Percentiles rank a stretch among this genome's conserved stretches.
Conservation (phyloP, 2,113 vertebrate genomes). For the Labeo catla region DNA sequence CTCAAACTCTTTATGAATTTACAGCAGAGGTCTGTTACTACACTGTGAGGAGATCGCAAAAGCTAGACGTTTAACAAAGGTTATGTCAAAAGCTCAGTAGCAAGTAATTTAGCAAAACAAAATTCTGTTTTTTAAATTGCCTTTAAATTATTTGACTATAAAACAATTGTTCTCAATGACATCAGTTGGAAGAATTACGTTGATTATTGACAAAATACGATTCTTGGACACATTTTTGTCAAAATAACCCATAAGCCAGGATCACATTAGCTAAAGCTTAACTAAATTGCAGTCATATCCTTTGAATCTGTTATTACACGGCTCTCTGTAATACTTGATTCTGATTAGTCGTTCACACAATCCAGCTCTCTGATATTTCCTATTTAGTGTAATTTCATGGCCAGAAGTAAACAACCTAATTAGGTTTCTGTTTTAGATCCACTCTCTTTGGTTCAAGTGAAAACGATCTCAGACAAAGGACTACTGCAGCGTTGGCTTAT, state of each 20-base stretch:
- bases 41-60: background rate
- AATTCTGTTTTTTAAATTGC: background rate
- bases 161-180: background rate
- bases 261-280: background rate
- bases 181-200: background rate
- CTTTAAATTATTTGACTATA: background rate
- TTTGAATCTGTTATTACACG: background rate
- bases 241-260: background rate
- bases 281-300: background rate
- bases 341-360: background rate
- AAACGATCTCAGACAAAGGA: no score
- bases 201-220: background rate
- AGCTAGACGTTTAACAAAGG: constrained; percentile 1
- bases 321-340: background rate
- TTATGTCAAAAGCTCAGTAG: background rate
- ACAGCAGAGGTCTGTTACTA: constrained; percentile 23
- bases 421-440: background rate
- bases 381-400: background rate
- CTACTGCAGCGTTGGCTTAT: background rate
- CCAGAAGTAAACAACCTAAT: background rate
- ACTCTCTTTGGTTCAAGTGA: no score
- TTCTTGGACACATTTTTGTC: constrained; percentile 2
- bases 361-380: background rate
- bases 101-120: background rate
- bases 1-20: constrained; percentile 12